A percentile compares a stretch with the other conserved stretches of the same genome.
phyloP scores from a whole-genome alignment of 2,888 invertebrate species.

The Clistopyga incitator region DNA sequence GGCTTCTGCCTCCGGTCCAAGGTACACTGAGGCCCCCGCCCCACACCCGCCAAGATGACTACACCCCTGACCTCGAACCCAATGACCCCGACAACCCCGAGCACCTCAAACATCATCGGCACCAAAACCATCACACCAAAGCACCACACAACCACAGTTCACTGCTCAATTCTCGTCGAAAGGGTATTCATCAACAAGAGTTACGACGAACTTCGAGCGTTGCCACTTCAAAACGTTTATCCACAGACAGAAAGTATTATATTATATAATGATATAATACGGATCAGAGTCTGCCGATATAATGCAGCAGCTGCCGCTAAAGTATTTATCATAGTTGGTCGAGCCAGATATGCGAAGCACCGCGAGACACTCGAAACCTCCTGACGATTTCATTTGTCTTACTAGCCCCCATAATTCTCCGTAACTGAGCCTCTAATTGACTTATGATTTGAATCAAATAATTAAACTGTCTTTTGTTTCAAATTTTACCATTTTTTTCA shows the following conservation, averaged over 20 bases:
- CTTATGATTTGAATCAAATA: no score
- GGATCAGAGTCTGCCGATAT: constrained; percentile 42
- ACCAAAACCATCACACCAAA: constrained; percentile 81
- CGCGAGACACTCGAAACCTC: constrained; percentile 54
- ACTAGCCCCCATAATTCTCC: neutral
- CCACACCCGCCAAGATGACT: constrained; percentile 82
- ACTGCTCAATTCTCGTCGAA: constrained; percentile 82
- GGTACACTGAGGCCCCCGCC: constrained; percentile 87
- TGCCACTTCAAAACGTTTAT: constrained; percentile 46
- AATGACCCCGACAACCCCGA: constrained; percentile 81
- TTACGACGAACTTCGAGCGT: constrained; percentile 61
- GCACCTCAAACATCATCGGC: constrained; percentile 83
- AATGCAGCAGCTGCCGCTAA: constrained; percentile 61
- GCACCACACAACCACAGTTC: constrained; percentile 84
- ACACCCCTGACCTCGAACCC: constrained; percentile 81
- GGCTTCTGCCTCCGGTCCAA: constrained; percentile 95
- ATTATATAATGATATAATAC: constrained; percentile 49
- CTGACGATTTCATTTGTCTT: constrained; percentile 49
- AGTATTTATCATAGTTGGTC: constrained; percentile 58
- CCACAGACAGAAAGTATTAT: constrained; percentile 56
- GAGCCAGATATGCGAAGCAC: constrained; percentile 63
- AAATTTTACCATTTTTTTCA: no score
- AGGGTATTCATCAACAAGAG: constrained; percentile 78
- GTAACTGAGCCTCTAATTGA: no score
- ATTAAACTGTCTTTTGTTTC: no score